Percentiles rank a stretch among this genome's conserved stretches.
These are phyloP conservation scores for cattle (Bos taurus) DNA, from an alignment of 2,113 vertebrate genomes.

Conservation along the genomic window ARS-UCD2.0 NC_037351.1:23236501-23237000, in stretches of 20 bases:
- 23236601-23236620: neutral
- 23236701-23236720: neutral
- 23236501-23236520: accelerated
- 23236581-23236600: neutral
- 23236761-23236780: neutral
- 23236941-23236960: neutral
- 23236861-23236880: neutral
- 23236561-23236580: neutral
- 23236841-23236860: neutral
- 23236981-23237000: neutral
- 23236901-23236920: neutral
- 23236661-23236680: neutral
- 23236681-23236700: neutral
- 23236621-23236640: neutral
- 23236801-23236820: neutral
- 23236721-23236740: neutral
- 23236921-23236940: neutral
- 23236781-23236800: neutral
- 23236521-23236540: neutral
- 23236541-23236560: neutral
- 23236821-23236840: neutral
- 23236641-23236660: neutral
- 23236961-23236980: neutral
- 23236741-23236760: neutral
- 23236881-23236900: neutral